Conservation (phyloP, 2,113 vertebrate genomes). For the Neogobius melanostomus region DNA sequence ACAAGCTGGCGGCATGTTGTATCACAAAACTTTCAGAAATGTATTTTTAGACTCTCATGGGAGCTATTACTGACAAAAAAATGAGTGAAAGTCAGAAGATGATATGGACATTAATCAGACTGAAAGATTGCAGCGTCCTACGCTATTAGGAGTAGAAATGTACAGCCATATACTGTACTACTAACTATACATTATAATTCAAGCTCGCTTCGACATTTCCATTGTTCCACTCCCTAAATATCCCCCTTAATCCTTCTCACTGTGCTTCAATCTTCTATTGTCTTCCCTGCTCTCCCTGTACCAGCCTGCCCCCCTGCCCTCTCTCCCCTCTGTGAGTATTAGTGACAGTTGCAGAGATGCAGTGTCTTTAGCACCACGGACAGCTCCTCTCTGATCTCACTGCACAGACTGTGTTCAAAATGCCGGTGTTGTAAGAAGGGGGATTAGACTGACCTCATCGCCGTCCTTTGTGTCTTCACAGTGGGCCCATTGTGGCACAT, state of each 20-base stretch:
- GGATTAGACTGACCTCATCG: conserved; percentile 43
- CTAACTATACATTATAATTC: not conserved
- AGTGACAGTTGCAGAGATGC: conserved; percentile 15
- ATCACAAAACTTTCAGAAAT: too few relatives aligned
- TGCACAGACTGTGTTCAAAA: conserved; percentile 23
- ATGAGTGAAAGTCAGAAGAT: too few relatives aligned
- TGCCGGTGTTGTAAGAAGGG: conserved; percentile 19
- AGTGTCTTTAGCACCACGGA: conserved; percentile 65
- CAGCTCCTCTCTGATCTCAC: conserved; percentile 53
- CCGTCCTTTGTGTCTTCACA: conserved; percentile 37
- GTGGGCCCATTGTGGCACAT: conserved; percentile 21
- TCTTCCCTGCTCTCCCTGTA: conserved; percentile 10
- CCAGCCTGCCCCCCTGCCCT: not conserved
- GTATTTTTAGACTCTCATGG: too few relatives aligned
- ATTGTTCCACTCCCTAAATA: not conserved
- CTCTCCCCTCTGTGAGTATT: conserved; percentile 4
- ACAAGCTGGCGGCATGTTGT: too few relatives aligned
- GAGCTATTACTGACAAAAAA: too few relatives aligned
- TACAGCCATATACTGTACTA: too few relatives aligned
- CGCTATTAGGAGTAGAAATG: too few relatives aligned
- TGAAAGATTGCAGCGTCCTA: too few relatives aligned
- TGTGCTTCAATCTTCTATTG: conserved; percentile 9
- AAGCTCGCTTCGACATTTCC: not conserved
- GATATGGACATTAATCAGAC: too few relatives aligned
- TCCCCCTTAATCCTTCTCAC: not conserved